Evolutionary conservation across 1,140 invertebrate genomes (phyloP), one percentile per base, ranked within the genome.

Genomic region (Microvelia longipes): DNA sequence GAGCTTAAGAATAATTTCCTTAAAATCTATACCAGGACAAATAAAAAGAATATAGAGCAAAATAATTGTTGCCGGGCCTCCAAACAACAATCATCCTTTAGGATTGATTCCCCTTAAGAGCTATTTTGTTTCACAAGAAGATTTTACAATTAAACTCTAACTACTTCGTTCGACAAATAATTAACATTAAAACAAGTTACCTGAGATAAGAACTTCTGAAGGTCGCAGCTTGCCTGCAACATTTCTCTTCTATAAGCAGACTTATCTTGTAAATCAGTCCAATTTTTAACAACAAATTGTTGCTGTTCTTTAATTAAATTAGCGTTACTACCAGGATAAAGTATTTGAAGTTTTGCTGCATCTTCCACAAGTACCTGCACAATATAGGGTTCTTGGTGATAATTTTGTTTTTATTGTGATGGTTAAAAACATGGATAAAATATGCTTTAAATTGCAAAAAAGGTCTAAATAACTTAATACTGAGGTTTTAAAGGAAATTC

Each of bases 321-420:
- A 0, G 93, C 94, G 81, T 98, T 98, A 29, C 88, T 90, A 0
- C 93, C 93, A 0, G 95, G 95, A 82, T 98, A 98, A 11, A 91
- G 82, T 2, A 85, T 83, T 79, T 96, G 91, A 30, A 99, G 83
- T 70, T 91, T 85, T 0, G 87, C 86, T 0, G 93, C 92, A 77
- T 98, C 96, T 77, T 98, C 94, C 2, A 97, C 88, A 0, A 98
- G 81, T 0, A 90, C 84, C 84, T 90, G 80, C 24, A 81, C 75
- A 77, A 66, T 67, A 68, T 69, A 66, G 19, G 27, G 67, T 69
- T 68, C 29, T 64, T 67, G 35, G n/a, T n/a, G n/a, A n/a, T n/a
- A n/a, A n/a, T n/a, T n/a, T n/a, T n/a, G n/a, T n/a, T n/a, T n/a
- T n/a, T n/a, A n/a, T n/a, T n/a, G n/a, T 11, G 63, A 35, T 11